Evolutionary conservation across 2,888 invertebrate genomes (phyloP).

Genomic region (Trypoxylon attenuatum): DNA sequence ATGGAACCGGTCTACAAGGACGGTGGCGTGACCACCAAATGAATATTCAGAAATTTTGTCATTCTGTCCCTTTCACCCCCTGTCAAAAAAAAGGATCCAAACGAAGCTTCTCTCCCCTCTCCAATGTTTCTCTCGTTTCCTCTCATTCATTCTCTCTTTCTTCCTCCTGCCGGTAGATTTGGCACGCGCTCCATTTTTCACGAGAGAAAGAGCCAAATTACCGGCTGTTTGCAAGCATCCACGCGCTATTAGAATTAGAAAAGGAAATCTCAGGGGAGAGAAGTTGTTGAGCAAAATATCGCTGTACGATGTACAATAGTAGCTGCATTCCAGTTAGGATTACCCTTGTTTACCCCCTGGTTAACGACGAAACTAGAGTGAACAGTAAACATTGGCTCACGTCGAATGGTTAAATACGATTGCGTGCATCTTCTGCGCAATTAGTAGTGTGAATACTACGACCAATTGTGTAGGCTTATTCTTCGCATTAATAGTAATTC

Average conservation of each 20-base stretch:
- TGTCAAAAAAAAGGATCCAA: conserved; percentile 8
- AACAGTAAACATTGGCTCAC: not conserved
- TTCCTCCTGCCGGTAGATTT: not conserved
- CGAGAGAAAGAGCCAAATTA: conserved; percentile 19
- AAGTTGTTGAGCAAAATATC: conserved; percentile 35
- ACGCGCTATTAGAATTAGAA: conserved; percentile 16
- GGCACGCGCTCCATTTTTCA: conserved; percentile 47
- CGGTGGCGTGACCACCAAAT: conserved; percentile 13
- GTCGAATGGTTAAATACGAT: no score
- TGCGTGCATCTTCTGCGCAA: no score
- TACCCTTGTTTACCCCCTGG: conserved; percentile 12
- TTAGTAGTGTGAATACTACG: no score
- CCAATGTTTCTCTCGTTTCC: not conserved
- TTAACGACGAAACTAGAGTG: not conserved
- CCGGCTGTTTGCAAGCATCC: conserved; percentile 47
- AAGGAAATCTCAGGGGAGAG: conserved; percentile 7
- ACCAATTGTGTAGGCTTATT: no score
- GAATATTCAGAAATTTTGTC: conserved; percentile 33
- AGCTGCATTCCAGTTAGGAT: conserved; percentile 23
- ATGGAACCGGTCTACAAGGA: not conserved
- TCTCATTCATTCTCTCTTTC: not conserved
- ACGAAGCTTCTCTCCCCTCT: not conserved
- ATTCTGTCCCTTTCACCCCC: conserved; percentile 20
- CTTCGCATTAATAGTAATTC: no score
- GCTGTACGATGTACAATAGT: conserved; percentile 34